Base-by-base conservation (phyloP, 2,888 invertebrate species). In the Phytoseiulus persimilis region DNA sequence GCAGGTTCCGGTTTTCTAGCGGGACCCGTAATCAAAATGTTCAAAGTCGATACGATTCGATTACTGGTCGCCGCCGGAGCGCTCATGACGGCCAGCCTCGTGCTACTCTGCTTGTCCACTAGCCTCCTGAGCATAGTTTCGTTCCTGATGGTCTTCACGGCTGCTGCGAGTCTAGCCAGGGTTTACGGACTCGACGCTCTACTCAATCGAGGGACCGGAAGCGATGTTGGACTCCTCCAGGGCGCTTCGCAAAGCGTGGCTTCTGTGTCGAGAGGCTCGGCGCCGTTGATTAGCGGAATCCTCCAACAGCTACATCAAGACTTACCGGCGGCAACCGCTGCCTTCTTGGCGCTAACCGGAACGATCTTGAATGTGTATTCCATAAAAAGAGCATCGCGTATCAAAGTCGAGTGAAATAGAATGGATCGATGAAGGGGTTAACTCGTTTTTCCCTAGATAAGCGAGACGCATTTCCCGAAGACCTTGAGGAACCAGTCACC, bases 221-320 rank as follows among this genome's bases (percentile, higher is more conserved):
- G 87, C 33, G 87, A 45, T 31, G 23, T 87, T n/a, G 87, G 87
- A 87, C 32, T 33, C 18, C 45, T 87, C 6, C 87, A 87, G 11
- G 87, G 87, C 18, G 87, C 31, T 23, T 87, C 45, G n/a, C 87
- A 87, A 18, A 87, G 87, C 87, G 87, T 87, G 31, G 33, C 39
- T 32, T 87, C 87, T 9, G 87, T 87, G 3, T 87, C 87, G 3
- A 33, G 87, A 11, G 87, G 87, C 32, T 33, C 31, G 32, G 45
- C 32, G 23, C 87, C 87, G 14, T n/a, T 87, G 11, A 33, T 87
- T 6, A 33, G 87, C 33, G 87, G 87, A 0, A 87, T 87, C n/a
- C n/a, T 87, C 9, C 87, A 87, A 31, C 32, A 32, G 28, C 39
- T 87, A 23, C 32, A 87, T 32, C n/a, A 39, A 2, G 87, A 32